Base-by-base conservation (phyloP, 2,113 vertebrate genomes). In the Columba janthina region DNA sequence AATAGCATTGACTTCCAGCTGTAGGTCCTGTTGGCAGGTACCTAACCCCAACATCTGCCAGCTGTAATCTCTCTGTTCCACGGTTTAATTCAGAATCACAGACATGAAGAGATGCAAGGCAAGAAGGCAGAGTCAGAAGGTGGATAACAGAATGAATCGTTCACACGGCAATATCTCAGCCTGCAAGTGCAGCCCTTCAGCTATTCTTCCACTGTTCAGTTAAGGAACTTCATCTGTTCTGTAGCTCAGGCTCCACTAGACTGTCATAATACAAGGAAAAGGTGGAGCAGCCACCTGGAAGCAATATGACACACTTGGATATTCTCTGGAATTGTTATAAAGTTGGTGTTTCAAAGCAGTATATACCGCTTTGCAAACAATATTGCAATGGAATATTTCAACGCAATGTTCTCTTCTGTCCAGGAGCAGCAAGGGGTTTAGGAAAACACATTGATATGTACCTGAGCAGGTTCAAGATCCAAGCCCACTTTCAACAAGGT, bases 101-200 rank as follows among this genome's bases (percentile, higher is more conserved):
- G 38, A 71, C 75, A 60, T 2, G 1, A 42, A 74, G 36, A 51
- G 51, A 57, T 28, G 28, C 32, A 76, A 58, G 11, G 50, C 15
- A 58, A 74, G 25, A 57, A 74, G 36, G 29, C 38, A 57, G n/a
- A 46, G 12, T 12, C 50, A 38, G 19, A 69, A 69, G 20, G 32
- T 1, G 0, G 28, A 50, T 26, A 48, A 62, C 28, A 15, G 15
- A 65, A 34, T 26, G 11, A 71, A 58, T 21, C 1, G 0, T 62
- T 62, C 11, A 13, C 31, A 31, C 0, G 0, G 7, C 25, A 73
- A 0, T 24, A 29, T 46, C 42, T 64, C 62, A 25, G 56, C 18
- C 36, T 87, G 4, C 29, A 70, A 69, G 21, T 57, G 70, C 56
- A 87, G 70, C 15, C 62, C 18, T 70, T 75, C 69, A 42, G 15